Evolutionary conservation across 2,113 vertebrate species (phyloP).

Genomic region (Mus musculus): DNA sequence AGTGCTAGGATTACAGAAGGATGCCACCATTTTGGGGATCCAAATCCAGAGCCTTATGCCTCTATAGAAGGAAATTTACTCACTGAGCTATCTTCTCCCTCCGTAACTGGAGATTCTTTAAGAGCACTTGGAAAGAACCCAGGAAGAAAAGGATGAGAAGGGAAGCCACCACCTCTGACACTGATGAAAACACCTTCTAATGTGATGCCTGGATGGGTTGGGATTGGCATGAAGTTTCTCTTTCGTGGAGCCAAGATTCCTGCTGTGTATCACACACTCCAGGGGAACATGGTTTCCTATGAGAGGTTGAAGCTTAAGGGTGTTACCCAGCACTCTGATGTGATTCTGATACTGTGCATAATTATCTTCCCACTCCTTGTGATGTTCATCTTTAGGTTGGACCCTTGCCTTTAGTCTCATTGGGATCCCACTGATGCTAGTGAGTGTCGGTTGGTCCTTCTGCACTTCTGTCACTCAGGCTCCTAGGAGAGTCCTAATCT

Average conservation of each 20-base stretch:
- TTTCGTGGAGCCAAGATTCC: background rate
- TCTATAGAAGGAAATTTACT: background rate
- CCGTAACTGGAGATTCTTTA: background rate
- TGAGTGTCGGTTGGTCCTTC: background rate
- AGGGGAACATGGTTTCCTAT: background rate
- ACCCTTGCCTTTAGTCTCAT: background rate
- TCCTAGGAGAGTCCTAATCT: background rate
- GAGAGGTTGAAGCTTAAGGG: too few relatives aligned
- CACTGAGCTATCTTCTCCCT: background rate
- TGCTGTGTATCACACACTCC: background rate
- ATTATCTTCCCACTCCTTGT: background rate
- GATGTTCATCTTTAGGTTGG: background rate
- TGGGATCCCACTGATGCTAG: background rate
- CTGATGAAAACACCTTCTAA: background rate
- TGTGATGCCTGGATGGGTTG: background rate
- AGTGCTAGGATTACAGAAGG: background rate
- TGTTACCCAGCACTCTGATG: background rate
- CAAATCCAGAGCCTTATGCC: background rate
- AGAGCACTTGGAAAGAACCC: background rate
- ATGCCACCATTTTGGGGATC: background rate
- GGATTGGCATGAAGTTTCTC: background rate
- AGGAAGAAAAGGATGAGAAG: background rate
- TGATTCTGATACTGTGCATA: background rate
- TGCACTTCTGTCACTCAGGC: background rate
- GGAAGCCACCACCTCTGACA: background rate